phyloP scores from a whole-genome alignment of 2,888 invertebrate genomes.

The Clepsis dumicolana region DNA sequence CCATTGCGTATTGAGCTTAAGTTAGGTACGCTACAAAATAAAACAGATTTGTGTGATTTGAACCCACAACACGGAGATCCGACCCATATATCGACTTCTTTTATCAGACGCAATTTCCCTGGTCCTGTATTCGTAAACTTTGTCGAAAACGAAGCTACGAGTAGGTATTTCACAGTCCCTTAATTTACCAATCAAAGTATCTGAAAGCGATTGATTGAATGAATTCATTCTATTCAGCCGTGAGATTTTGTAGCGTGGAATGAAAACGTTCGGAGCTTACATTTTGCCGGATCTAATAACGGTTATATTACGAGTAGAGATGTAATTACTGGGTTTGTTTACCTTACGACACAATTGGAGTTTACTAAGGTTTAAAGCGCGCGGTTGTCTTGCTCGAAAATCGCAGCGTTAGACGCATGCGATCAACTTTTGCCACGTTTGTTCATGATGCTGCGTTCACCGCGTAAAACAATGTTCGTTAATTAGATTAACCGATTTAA shows the following conservation, averaged over 20 bases:
- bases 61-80: no score
- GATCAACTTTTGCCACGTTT: no score
- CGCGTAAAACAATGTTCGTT: no score
- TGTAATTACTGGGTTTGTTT: background rate
- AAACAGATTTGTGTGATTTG: no score
- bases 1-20: no score
- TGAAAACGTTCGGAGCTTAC: background rate
- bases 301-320: background rate
- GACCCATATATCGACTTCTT: no score
- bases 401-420: no score
- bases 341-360: background rate
- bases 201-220: background rate
- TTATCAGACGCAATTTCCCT: background rate
- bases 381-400: no score
- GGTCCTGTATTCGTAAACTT: background rate
- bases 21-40: no score
- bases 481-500: no score
- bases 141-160: background rate
- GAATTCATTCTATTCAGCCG: background rate
- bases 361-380: background rate
- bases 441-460: no score
- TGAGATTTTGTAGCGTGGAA: background rate
- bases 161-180: slow-evolving; percentile 1
- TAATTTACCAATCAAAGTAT: background rate
- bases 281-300: background rate